Evolutionary conservation across 2,888 invertebrate genomes (phyloP).

Genomic region (Athalia cordata): DNA sequence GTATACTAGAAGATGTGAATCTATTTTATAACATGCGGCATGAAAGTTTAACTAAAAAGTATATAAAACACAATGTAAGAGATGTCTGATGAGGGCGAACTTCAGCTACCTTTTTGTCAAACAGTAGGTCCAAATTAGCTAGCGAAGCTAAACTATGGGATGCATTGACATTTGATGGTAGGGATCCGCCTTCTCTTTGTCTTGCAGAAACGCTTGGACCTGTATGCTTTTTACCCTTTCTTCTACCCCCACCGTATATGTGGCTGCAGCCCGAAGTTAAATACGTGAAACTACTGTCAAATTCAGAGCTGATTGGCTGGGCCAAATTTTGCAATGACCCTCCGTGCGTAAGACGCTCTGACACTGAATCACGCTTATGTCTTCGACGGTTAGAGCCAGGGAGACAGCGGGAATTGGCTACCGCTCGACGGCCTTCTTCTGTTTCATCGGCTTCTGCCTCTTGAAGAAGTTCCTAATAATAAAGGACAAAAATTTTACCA

Average conservation of each 20-base stretch:
- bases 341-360: conserved; percentile 76
- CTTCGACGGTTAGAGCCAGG: conserved; percentile 71
- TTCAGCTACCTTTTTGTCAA: conserved; percentile 68
- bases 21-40: too few relatives aligned
- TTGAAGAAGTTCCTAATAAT: conserved; percentile 81
- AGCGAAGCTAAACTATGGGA: conserved; percentile 70
- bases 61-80: too few relatives aligned
- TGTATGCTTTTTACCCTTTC: conserved; percentile 66
- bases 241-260: conserved; percentile 66
- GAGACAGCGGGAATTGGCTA: conserved; percentile 68
- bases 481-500: conserved; percentile 47
- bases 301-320: conserved; percentile 72
- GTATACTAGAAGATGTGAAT: neutral
- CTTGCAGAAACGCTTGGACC: conserved; percentile 73
- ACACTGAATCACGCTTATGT: conserved; percentile 74
- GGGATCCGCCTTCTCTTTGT: conserved; percentile 81
- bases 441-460: conserved; percentile 86
- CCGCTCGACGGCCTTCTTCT: conserved; percentile 72
- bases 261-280: conserved; percentile 67
- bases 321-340: conserved; percentile 78
- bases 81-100: neutral
- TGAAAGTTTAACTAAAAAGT: too few relatives aligned
- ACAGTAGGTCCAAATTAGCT: conserved; percentile 67
- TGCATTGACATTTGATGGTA: conserved; percentile 78
- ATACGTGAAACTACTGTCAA: conserved; percentile 69